Base-by-base conservation (phyloP, 2,113 vertebrate genomes). In the Lasiurus cinereus region DNA sequence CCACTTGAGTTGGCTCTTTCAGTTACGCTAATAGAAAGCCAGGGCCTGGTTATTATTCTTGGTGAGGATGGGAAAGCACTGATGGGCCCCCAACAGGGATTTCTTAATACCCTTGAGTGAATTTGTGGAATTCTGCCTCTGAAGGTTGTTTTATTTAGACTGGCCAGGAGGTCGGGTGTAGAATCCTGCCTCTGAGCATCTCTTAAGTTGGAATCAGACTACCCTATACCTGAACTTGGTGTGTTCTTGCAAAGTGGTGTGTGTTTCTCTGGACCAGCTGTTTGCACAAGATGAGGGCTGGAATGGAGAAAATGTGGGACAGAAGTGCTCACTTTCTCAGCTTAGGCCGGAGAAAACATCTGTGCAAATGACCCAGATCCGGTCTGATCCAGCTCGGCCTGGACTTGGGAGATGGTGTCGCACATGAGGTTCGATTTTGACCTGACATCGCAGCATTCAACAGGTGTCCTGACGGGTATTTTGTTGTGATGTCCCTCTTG, bases 201-300 rank as follows among this genome's bases (percentile, higher is more conserved):
- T 85, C 94, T 90, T 94, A 87, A 89, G 93, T 94, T 95, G 94
- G 74, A 96, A 95, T 87, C n/a, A 62, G 36, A 80, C 59, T 72
- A 77, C 50, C 50, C 21, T 52, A 43, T 62, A 76, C 74, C 39
- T 93, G 90, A 83, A 94, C 83, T 54, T 76, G 59, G 29, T 62
- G 64, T 96, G 93, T 70, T 93, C 82, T 92, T 39, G 4, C 27
- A 87, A 93, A 87, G 74, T 77, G 85, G 73, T 73, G 39, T 56
- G 43, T 70, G 48, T 94, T 89, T 50, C 62, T 82, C 54, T 14
- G 46, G 82, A 54, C 67, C 52, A 29, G 52, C 64, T 90, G 80
- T 90, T 96, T 94, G 88, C 36, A 85, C 43, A 78, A 82, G 77
- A 88, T 82, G 72, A 90, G 56, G 88, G 64, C 62, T 91, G 16